Conservation (phyloP, 2,113 vertebrate species). For the Bos javanicus region DNA sequence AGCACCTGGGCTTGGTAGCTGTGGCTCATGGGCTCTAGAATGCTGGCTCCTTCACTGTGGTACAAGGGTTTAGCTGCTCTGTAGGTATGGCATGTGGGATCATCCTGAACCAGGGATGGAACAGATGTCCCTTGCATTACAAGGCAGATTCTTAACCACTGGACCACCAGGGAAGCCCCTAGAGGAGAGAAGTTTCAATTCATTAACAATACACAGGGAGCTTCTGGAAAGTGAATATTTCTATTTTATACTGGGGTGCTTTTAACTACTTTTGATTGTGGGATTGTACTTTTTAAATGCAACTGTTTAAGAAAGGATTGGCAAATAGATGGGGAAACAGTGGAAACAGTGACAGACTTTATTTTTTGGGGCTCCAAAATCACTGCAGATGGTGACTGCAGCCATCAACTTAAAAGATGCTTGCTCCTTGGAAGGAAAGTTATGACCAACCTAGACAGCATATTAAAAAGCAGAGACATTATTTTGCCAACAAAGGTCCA, state of each 20-base stretch:
- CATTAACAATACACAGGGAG: background rate
- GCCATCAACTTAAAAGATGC: background rate
- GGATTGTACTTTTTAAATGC: background rate
- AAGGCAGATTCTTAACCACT: background rate
- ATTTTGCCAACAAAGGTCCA: background rate
- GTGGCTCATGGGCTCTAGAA: background rate
- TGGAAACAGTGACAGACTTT: background rate
- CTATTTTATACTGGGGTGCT: background rate
- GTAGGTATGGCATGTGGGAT: background rate
- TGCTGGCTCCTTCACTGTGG: background rate
- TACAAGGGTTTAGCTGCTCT: background rate
- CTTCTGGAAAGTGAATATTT: background rate
- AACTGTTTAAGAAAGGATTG: background rate
- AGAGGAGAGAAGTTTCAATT: background rate
- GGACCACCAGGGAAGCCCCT: background rate
- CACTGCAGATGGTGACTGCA: background rate
- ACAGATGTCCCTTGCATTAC: background rate
- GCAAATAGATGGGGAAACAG: background rate
- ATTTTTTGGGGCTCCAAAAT: background rate
- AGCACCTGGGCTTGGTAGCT: rapidly evolving
- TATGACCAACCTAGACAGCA: background rate
- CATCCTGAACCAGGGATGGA: background rate
- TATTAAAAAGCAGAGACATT: background rate
- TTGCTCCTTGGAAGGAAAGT: background rate
- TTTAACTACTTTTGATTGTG: background rate